phyloP scores from a whole-genome alignment of 64 coral and sea anemone species.

The Dendronephthya gigantea region DNA sequence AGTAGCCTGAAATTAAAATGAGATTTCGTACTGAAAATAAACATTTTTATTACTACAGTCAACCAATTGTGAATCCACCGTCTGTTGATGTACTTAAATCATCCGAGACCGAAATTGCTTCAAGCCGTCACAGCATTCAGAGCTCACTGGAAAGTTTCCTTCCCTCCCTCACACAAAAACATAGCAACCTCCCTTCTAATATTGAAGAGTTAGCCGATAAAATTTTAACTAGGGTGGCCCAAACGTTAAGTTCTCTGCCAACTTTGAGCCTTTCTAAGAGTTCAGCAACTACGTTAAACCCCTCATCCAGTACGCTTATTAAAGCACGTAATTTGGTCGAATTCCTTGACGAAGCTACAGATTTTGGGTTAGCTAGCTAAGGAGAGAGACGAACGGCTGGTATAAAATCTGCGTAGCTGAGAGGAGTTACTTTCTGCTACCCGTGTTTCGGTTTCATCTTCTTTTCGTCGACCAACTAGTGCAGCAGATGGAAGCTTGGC shows the following conservation, averaged over 20 bases:
- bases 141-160: constrained; percentile 6
- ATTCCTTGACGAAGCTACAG: not conserved
- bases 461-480: not conserved
- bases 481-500: constrained; percentile 1
- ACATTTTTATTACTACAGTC: constrained; percentile 7
- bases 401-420: not conserved
- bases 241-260: not conserved
- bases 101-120: not conserved
- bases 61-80: not conserved
- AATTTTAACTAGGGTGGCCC: not conserved
- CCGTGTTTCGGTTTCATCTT: not conserved
- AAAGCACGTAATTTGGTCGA: constrained; percentile 1
- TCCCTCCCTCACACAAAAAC: not conserved
- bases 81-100: not conserved
- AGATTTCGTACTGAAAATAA: too few species aligned
- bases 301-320: not conserved
- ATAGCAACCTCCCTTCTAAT: not conserved
- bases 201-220: not conserved
- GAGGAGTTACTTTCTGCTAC: not conserved
- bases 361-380: not conserved
- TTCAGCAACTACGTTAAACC: not conserved
- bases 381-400: not conserved
- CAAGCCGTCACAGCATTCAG: not conserved
- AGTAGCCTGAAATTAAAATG: too few species aligned
- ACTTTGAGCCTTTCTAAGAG: not conserved